Evolutionary conservation across 2,797 vertebrate genomes (phyloP).

Genomic region (Acipenser oxyrinchus): DNA sequence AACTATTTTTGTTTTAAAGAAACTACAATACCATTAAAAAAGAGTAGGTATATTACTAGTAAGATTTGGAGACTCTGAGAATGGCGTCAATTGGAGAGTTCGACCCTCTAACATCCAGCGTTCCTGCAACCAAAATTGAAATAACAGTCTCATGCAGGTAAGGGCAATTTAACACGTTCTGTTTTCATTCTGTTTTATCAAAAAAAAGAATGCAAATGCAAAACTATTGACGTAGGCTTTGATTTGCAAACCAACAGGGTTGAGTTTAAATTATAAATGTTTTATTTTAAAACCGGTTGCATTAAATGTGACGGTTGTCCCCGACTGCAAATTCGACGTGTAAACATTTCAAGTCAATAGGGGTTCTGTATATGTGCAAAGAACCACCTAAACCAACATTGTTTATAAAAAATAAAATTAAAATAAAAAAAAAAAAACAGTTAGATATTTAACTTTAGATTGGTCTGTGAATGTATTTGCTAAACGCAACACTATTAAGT

Average conservation of each 20-base stretch:
- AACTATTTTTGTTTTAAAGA: slow-evolving; percentile 13
- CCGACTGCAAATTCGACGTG: no score
- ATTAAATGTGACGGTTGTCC: no score
- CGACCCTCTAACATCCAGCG: slow-evolving; percentile 71
- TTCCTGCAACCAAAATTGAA: slow-evolving; percentile 89
- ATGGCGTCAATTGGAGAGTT: slow-evolving; percentile 83
- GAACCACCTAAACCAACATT: no score
- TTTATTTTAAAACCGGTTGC: no score
- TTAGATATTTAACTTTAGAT: no score
- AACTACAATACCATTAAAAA: slow-evolving; percentile 11
- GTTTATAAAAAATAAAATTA: no score
- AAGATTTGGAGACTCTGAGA: slow-evolving; percentile 37
- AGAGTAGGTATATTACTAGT: slow-evolving; percentile 23
- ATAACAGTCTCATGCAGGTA: slow-evolving; percentile 88
- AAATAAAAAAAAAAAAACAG: no score
- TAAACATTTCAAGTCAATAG: no score
- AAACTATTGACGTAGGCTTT: slow-evolving; percentile 23
- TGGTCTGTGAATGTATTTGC: no score
- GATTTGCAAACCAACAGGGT: neutral
- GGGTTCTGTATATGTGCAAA: no score
- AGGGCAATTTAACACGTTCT: slow-evolving; percentile 20
- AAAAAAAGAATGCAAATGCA: neutral
- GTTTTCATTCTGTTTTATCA: neutral
- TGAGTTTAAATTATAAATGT: no score
- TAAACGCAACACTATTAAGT: no score